These are phyloP conservation scores for Erethizon dorsatum DNA, from an alignment of 2,797 vertebrate species.

Conservation along the genomic window DNA sequence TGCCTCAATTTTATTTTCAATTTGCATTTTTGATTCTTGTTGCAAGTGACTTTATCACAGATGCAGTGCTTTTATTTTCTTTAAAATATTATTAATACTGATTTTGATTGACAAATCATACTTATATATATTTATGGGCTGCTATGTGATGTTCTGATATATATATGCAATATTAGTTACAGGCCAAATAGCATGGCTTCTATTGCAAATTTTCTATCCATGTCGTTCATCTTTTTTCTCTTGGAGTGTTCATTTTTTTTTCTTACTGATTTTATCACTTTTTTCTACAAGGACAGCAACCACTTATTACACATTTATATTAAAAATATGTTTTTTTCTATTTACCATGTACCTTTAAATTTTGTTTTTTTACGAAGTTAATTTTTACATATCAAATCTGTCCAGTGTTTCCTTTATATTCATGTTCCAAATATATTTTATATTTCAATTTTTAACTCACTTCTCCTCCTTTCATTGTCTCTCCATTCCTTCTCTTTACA, in stretches of 20 bases:
- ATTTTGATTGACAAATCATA: background rate
- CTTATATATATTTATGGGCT: background rate
- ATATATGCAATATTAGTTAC: background rate
- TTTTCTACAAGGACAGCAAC: background rate
- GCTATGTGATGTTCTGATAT: background rate
- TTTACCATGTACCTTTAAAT: background rate
- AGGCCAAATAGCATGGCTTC: background rate
- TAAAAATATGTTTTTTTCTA: background rate
- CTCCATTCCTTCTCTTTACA: background rate
- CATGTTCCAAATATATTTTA: background rate
- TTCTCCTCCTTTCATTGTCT: background rate
- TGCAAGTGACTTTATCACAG: background rate
- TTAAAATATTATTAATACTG: background rate
- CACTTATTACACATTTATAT: background rate
- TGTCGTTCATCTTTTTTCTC: background rate
- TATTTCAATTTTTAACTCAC: background rate
- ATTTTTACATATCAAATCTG: background rate
- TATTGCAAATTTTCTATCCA: background rate
- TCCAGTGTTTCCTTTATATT: background rate
- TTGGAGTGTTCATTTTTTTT: background rate
- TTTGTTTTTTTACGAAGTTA: background rate
- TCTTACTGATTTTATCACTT: background rate
- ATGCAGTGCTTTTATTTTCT: background rate
- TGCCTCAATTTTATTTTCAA: conserved; percentile 46
- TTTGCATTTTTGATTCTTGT: background rate